Conservation (phyloP, 2,113 vertebrate species). For the Leucosticte australis region DNA sequence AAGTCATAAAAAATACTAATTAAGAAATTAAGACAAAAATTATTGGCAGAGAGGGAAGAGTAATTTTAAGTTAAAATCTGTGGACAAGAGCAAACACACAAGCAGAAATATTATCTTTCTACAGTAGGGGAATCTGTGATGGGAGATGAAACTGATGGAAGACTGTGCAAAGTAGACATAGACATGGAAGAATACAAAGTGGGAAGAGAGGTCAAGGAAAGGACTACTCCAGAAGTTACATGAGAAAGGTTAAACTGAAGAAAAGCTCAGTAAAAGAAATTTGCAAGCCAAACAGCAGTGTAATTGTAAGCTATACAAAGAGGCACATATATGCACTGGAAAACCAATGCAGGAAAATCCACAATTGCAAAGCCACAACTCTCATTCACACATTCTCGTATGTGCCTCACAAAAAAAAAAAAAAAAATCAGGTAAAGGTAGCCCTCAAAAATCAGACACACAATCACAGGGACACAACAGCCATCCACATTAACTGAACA, state of each 20-base stretch:
- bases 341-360: neutral
- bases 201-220: neutral
- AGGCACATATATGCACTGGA: neutral
- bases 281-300: neutral
- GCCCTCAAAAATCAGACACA: neutral
- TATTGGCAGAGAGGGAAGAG: neutral
- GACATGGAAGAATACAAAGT: neutral
- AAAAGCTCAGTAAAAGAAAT: neutral
- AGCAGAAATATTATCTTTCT: neutral
- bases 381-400: neutral
- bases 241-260: neutral
- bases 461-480: neutral
- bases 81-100: neutral
- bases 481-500: neutral
- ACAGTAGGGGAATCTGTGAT: neutral
- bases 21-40: neutral
- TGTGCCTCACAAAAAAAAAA: neutral
- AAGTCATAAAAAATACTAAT: neutral
- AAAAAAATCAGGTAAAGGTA: neutral
- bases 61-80: neutral
- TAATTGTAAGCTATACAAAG: neutral
- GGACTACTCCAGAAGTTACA: neutral
- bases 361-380: neutral
- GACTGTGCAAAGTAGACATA: neutral
- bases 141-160: neutral